A percentile compares a stretch with the other conserved stretches of the same genome.
Conservation (phyloP, 23 tunicate species). For the Trididemnum nubilum region DNA sequence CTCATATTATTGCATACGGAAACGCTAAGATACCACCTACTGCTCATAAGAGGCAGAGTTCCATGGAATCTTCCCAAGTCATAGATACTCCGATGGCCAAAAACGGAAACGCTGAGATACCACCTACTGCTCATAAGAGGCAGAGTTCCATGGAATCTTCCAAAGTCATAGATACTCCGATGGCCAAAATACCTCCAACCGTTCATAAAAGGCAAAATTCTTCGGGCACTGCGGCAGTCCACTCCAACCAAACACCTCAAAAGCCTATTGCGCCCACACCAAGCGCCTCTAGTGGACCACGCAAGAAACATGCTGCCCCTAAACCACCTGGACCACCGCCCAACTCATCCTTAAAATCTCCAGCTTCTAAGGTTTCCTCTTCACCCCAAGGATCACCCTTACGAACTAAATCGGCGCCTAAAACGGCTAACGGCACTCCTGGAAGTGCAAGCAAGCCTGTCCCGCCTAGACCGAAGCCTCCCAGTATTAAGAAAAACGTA, state of each 20-base stretch:
- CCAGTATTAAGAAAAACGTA: slow-evolving; percentile 42
- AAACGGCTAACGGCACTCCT: slow-evolving; percentile 9
- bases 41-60: background rate
- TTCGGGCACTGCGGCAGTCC: too few species aligned
- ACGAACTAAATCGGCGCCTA: slow-evolving; percentile 40
- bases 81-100: background rate
- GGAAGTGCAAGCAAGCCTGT: slow-evolving; percentile 30
- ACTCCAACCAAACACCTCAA: background rate
- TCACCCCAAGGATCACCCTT: slow-evolving; percentile 32
- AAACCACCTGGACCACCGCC: slow-evolving; percentile 50
- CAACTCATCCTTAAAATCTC: slow-evolving; percentile 12
- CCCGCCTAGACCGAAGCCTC: slow-evolving; percentile 82
- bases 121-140: background rate
- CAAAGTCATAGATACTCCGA: background rate
- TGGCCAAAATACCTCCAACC: background rate
- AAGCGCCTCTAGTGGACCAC: background rate
- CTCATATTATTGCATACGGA: background rate
- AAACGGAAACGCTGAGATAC: background rate
- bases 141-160: background rate
- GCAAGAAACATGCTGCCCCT: slow-evolving; percentile 46
- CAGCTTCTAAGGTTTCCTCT: slow-evolving; percentile 11
- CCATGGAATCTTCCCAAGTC: background rate
- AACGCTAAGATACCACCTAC: background rate
- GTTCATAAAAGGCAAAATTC: background rate
- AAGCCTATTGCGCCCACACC: background rate